A percentile compares a stretch with the other conserved stretches of the same genome.
phyloP scores from a whole-genome alignment of 2,888 invertebrate genomes.

The Hirtodrosophila confusa region DNA sequence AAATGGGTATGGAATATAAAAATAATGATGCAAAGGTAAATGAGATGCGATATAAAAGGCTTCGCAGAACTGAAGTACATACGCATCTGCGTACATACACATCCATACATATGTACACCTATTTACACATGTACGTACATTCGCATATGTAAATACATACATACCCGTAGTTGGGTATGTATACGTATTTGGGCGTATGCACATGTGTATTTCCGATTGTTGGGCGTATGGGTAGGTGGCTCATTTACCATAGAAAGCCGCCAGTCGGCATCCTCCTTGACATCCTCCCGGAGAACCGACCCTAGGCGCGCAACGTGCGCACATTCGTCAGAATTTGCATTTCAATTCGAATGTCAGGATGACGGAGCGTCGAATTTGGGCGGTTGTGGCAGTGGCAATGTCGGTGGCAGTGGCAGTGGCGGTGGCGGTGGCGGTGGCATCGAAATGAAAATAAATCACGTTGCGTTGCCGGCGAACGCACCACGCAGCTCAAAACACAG shows the following conservation, averaged over 20 bases:
- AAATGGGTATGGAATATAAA: slow-evolving; percentile 9
- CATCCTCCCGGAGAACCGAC: slow-evolving; percentile 35
- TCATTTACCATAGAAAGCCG: slow-evolving; percentile 66
- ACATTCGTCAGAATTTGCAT: slow-evolving; percentile 83
- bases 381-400: slow-evolving; percentile 38
- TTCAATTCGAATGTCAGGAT: slow-evolving; percentile 80
- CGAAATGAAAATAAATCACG: slow-evolving; percentile 80
- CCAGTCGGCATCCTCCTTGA: slow-evolving; percentile 38
- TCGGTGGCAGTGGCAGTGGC: no score
- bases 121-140: slow-evolving; percentile 8
- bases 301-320: slow-evolving; percentile 61
- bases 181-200: slow-evolving; percentile 37
- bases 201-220: slow-evolving; percentile 55
- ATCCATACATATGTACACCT: slow-evolving; percentile 2
- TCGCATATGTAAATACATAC: slow-evolving; percentile 11
- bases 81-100: slow-evolving; percentile 2
- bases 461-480: slow-evolving; percentile 56
- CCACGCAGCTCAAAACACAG: slow-evolving; percentile 61
- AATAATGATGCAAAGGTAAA: slow-evolving; percentile 50
- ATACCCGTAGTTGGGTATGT: slow-evolving; percentile 19
- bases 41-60: slow-evolving; percentile 34
- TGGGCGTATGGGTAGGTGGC: slow-evolving; percentile 57
- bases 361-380: slow-evolving; percentile 76
- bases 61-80: slow-evolving; percentile 12
- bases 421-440: slow-evolving; percentile 49